These are phyloP conservation scores for Pyrgus malvae DNA, from an alignment of 2,888 invertebrate species.

Conservation along the genomic window DNA sequence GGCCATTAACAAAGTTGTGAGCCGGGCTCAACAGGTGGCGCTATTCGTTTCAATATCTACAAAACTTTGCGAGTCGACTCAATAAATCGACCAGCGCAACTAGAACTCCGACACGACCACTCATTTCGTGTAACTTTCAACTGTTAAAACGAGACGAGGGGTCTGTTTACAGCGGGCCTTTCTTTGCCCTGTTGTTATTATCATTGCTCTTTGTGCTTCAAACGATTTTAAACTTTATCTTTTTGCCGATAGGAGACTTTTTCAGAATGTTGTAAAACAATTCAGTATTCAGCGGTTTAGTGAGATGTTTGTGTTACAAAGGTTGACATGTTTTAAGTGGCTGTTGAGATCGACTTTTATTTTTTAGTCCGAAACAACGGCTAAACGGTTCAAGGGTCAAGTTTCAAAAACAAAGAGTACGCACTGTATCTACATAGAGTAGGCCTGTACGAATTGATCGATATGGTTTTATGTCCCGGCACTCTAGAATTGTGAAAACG, in stretches of 20 bases:
- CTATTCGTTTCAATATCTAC: constrained; percentile 80
- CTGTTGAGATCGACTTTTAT: constrained; percentile 56
- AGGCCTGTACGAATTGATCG: too few relatives aligned
- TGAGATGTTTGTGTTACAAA: constrained; percentile 65
- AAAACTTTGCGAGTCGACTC: constrained; percentile 76
- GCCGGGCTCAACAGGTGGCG: constrained; percentile 73
- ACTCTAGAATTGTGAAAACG: too few relatives aligned
- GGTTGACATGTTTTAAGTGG: constrained; percentile 59
- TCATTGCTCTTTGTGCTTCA: constrained; percentile 54
- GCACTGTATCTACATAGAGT: too few relatives aligned
- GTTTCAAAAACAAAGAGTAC: constrained; percentile 1
- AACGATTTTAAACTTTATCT: constrained; percentile 59
- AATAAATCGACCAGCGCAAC: constrained; percentile 66
- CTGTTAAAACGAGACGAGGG: constrained; percentile 40
- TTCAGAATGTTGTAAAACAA: neutral
- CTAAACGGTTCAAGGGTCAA: constrained; percentile 11
- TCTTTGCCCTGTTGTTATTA: constrained; percentile 74
- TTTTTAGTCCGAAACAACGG: constrained; percentile 18
- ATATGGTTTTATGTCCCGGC: too few relatives aligned
- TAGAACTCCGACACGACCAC: constrained; percentile 42
- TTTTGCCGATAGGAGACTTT: constrained; percentile 38
- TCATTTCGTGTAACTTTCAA: constrained; percentile 33
- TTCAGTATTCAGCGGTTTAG: constrained; percentile 57
- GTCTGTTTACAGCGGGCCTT: constrained; percentile 53
- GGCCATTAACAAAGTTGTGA: constrained; percentile 73